phyloP scores from a whole-genome alignment of 2,888 invertebrate genomes.

The Labia minor region DNA sequence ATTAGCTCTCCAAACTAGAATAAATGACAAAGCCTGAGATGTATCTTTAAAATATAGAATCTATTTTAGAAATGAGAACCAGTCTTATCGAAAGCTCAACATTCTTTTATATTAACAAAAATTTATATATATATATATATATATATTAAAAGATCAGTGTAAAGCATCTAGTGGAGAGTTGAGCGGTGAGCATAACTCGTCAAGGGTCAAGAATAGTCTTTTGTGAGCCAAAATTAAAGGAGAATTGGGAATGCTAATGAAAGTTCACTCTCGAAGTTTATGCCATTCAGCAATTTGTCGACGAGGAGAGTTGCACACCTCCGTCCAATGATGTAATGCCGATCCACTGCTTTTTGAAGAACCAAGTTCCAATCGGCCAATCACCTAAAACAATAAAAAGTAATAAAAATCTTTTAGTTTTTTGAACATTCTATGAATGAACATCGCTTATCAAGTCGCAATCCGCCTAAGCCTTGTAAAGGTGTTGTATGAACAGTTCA shows the following conservation, averaged over 20 bases:
- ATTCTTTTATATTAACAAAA: neutral
- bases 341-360: constrained; percentile 67
- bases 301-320: constrained; percentile 91
- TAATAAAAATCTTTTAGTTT: neutral
- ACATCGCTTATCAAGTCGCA: neutral
- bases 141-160: neutral
- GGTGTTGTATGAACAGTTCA: too few species aligned
- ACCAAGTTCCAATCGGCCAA: constrained; percentile 89
- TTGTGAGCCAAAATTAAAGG: neutral
- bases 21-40: neutral
- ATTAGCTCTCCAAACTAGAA: neutral
- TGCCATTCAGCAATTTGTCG: constrained; percentile 99
- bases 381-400: constrained; percentile 57
- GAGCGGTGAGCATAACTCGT: neutral
- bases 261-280: constrained; percentile 75
- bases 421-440: neutral
- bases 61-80: constrained; percentile 1
- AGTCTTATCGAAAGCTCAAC: constrained; percentile 8
- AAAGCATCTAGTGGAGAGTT: constrained; percentile 13
- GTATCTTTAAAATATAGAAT: neutral
- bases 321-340: constrained; percentile 91
- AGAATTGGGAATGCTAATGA: neutral
- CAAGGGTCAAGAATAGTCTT: neutral
- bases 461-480: too few species aligned
- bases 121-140: neutral